Conservation (phyloP, 2,888 invertebrate species). For the Palloptera scutellata region DNA sequence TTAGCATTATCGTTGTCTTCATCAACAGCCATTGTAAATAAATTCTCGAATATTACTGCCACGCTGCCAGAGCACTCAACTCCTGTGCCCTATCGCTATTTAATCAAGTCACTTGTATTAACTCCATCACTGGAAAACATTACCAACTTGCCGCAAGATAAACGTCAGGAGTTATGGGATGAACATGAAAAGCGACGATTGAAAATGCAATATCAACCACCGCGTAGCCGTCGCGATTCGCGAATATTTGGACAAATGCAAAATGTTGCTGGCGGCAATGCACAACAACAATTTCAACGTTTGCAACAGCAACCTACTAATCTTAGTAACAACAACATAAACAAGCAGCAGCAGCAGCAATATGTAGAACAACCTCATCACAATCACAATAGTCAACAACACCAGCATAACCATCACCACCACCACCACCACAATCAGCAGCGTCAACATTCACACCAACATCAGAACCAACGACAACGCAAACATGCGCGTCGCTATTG, state of each 20-base stretch:
- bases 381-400: conserved; percentile 31
- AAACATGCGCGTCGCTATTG: conserved; percentile 65
- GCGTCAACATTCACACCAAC: conserved; percentile 32
- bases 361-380: conserved; percentile 40
- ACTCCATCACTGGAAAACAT: conserved; percentile 46
- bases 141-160: conserved; percentile 35
- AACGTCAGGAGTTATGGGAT: conserved; percentile 41
- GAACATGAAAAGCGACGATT: conserved; percentile 30
- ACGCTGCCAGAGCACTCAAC: conserved; percentile 15
- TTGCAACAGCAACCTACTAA: conserved; percentile 27
- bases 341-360: conserved; percentile 42
- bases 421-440: conserved; percentile 36
- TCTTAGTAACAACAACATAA: conserved; percentile 34
- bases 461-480: conserved; percentile 44
- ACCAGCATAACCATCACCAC: conserved; percentile 26
- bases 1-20: background rate
- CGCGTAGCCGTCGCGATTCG: conserved; percentile 60
- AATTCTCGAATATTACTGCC: conserved; percentile 27
- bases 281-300: conserved; percentile 31
- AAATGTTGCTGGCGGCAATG: conserved; percentile 11
- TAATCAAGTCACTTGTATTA: conserved; percentile 56
- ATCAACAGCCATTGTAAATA: conserved; percentile 28
- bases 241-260: conserved; percentile 35
- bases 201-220: conserved; percentile 44
- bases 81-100: conserved; percentile 40